A percentile compares a stretch with the other conserved stretches of the same genome.
Evolutionary conservation across 2,113 vertebrate species (phyloP).

Genomic region (Micronycteris hirsuta): DNA sequence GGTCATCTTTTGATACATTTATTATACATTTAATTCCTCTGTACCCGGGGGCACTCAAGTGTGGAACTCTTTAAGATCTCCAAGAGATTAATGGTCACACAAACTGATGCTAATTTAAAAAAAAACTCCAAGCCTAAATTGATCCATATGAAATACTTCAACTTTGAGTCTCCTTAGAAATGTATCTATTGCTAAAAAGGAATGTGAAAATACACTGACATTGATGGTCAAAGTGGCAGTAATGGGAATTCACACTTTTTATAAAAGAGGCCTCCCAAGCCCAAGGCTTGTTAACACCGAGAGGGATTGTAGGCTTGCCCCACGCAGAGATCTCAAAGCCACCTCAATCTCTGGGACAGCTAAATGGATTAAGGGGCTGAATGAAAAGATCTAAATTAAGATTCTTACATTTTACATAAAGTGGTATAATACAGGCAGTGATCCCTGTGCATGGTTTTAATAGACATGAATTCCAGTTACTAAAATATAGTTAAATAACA

Average conservation of each 20-base stretch:
- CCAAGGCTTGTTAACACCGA: not conserved
- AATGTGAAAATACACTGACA: not conserved
- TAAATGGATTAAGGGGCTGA: not conserved
- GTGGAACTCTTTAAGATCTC: not conserved
- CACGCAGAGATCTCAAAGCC: not conserved
- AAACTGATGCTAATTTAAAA: not conserved
- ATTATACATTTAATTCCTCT: not conserved
- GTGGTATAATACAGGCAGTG: not conserved
- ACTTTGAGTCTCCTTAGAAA: not conserved
- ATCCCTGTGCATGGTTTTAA: not conserved
- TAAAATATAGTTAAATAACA: not conserved
- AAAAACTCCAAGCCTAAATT: not conserved
- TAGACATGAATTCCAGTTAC: not conserved
- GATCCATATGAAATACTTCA: not conserved
- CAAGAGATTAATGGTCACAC: not conserved
- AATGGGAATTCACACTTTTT: not conserved
- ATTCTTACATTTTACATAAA: not conserved
- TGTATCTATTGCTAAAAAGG: not conserved
- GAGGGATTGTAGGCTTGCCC: not conserved
- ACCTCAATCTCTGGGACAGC: not conserved
- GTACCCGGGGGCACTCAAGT: not conserved
- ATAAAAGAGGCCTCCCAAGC: not conserved
- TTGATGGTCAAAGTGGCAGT: not conserved
- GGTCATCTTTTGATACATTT: not conserved
- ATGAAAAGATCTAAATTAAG: not conserved